Percentiles rank a stretch among this genome's conserved stretches.
Evolutionary conservation across 2,797 vertebrate species (phyloP).

Genomic region (Pangasius krempfi): DNA sequence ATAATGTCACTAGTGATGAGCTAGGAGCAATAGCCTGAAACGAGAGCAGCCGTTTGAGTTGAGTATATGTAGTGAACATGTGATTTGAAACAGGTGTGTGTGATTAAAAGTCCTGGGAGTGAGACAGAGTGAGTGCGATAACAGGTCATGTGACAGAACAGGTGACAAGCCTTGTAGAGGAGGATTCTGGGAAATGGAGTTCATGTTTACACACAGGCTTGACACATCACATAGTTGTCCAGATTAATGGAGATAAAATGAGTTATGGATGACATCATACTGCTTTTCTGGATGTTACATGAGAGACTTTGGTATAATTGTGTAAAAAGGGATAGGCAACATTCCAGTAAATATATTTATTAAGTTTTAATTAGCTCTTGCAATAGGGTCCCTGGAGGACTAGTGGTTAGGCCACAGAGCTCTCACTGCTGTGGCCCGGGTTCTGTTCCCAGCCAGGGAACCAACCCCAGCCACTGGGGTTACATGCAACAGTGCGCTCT

Average conservation of each 20-base stretch:
- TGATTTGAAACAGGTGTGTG: background rate
- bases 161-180: background rate
- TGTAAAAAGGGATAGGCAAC: background rate
- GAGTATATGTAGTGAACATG: background rate
- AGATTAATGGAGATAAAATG: background rate
- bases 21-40: background rate
- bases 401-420: no score
- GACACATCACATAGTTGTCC: background rate
- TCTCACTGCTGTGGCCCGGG: no score
- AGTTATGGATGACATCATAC: background rate
- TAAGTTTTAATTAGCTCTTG: constrained; percentile 7
- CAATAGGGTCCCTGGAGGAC: background rate
- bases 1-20: background rate
- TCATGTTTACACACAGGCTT: background rate
- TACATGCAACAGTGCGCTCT: no score
- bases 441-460: no score
- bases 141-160: background rate
- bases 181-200: background rate
- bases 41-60: background rate
- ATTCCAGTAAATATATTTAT: constrained; percentile 2
- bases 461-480: no score
- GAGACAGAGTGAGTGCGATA: no score
- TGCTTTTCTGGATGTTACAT: background rate
- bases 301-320: background rate
- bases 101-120: background rate